A percentile compares a stretch with the other conserved stretches of the same genome.
Evolutionary conservation across 2,113 vertebrate genomes (phyloP).

Genomic region (Xenopus tropicalis): UCB_Xtro_10.0 CM004446.2:70280501-70281000

Average conservation of each 20-base stretch:
- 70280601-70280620: background rate
- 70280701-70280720: background rate
- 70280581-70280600: background rate
- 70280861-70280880: slow-evolving; percentile 43
- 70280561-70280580: background rate
- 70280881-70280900: slow-evolving; percentile 37
- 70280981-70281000: slow-evolving; percentile 43
- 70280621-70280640: background rate
- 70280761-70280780: slow-evolving; percentile 23
- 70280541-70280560: background rate
- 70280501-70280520: background rate
- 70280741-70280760: slow-evolving; percentile 18
- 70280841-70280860: slow-evolving; percentile 39
- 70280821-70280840: slow-evolving; percentile 32
- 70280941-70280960: slow-evolving; percentile 44
- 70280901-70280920: slow-evolving; percentile 38
- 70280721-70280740: slow-evolving; percentile 20
- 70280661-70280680: background rate
- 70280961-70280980: slow-evolving; percentile 41
- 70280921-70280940: slow-evolving; percentile 44
- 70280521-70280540: background rate
- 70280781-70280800: slow-evolving; percentile 15
- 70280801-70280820: slow-evolving; percentile 32
- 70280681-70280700: background rate
- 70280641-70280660: background rate